Evolutionary conservation across 2,797 vertebrate species (phyloP).

Genomic region (Anomalospiza imberbis): DNA sequence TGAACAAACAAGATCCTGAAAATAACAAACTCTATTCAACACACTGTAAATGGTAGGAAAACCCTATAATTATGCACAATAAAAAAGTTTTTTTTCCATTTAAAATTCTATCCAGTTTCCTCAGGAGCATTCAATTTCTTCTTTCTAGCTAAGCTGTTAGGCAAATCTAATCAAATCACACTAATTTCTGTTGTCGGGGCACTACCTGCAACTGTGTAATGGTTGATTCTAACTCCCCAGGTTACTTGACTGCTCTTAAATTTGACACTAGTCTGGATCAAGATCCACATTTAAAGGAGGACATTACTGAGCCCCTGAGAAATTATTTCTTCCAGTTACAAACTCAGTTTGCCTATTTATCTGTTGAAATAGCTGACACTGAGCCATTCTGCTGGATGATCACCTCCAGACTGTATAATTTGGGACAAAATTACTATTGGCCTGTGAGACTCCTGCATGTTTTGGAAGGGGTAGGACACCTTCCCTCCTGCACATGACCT

Average conservation of each 20-base stretch:
- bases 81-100: neutral
- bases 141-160: neutral
- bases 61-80: neutral
- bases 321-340: neutral
- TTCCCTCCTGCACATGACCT: neutral
- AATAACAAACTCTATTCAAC: neutral
- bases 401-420: neutral
- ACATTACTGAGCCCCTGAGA: neutral
- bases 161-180: neutral
- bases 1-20: neutral
- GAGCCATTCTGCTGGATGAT: neutral
- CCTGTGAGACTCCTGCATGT: neutral
- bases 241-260: neutral
- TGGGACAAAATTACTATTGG: neutral
- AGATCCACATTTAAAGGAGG: neutral
- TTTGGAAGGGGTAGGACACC: neutral
- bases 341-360: neutral
- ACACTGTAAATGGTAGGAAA: neutral
- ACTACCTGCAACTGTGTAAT: neutral
- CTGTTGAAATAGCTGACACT: neutral
- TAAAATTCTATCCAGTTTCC: neutral
- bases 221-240: neutral
- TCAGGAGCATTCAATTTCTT: neutral
- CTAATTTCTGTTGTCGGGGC: neutral
- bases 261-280: neutral